phyloP scores from a whole-genome alignment of 2,797 vertebrate genomes.

The Acanthornis magna region DNA sequence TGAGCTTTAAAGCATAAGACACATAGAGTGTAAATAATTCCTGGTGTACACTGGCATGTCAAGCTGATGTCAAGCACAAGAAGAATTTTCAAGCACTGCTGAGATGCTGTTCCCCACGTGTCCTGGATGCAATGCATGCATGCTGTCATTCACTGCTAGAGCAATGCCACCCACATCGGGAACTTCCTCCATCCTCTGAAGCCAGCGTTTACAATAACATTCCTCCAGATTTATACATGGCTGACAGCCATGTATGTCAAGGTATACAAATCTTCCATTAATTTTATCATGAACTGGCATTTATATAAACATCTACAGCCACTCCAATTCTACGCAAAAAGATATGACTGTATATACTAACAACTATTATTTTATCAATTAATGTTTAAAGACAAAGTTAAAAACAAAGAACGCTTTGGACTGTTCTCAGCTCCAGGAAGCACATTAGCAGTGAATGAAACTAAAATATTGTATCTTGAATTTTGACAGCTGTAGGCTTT shows the following conservation, averaged over 20 bases:
- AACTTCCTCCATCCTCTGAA: background rate
- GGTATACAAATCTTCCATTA: background rate
- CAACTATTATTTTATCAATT: background rate
- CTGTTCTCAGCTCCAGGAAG: slow-evolving; percentile 32
- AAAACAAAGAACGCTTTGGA: slow-evolving; percentile 12
- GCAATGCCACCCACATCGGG: background rate
- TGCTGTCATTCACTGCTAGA: slow-evolving; percentile 46
- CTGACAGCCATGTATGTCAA: background rate
- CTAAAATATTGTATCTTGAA: background rate
- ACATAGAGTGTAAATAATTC: background rate
- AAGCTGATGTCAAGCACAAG: background rate
- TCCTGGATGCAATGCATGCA: background rate
- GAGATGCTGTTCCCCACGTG: background rate
- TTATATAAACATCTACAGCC: background rate
- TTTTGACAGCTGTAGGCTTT: slow-evolving; percentile 32
- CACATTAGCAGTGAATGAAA: slow-evolving; percentile 55
- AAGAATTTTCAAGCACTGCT: background rate
- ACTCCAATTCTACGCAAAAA: background rate
- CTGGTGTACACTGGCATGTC: background rate
- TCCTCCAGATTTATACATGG: background rate
- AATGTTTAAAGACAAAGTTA: background rate
- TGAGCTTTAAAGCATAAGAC: slow-evolving; percentile 17
- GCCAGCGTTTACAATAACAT: background rate
- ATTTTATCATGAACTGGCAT: background rate
- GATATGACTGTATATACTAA: background rate